phyloP scores from a whole-genome alignment of 2,888 invertebrate species.

The Xylocampa areola region DNA sequence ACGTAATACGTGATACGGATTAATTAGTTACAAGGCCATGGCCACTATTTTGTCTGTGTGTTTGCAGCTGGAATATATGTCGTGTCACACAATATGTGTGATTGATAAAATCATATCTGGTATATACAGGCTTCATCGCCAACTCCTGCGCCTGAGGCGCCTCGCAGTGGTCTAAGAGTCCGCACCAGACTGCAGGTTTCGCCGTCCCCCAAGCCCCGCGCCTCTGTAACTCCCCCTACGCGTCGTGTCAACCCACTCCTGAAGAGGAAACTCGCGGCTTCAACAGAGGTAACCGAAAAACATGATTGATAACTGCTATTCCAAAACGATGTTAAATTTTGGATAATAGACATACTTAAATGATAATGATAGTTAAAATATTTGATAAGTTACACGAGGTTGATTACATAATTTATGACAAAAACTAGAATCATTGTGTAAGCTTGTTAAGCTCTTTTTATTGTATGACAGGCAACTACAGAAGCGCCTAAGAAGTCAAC shows the following conservation, averaged over 20 bases:
- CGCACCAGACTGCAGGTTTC: conserved; percentile 84
- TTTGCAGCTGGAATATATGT: no score
- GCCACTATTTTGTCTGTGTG: no score
- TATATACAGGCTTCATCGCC: conserved; percentile 74
- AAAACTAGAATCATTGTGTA: not conserved
- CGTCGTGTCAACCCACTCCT: conserved; percentile 89
- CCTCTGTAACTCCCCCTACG: conserved; percentile 84
- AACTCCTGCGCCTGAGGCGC: conserved; percentile 76
- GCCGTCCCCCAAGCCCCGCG: conserved; percentile 84
- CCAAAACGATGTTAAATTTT: no score
- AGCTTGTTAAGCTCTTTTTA: conserved; percentile 6
- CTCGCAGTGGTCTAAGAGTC: conserved; percentile 74
- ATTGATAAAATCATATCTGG: no score
- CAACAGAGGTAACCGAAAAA: conserved; percentile 77
- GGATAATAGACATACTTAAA: no score
- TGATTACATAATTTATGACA: not conserved
- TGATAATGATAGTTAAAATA: no score
- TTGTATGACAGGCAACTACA: conserved; percentile 74
- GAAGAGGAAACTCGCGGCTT: conserved; percentile 84
- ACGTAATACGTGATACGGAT: no score
- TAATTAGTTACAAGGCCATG: no score
- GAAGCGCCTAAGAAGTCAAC: conserved; percentile 81
- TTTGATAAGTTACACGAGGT: not conserved
- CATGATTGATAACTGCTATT: not conserved
- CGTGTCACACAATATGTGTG: no score